Percentiles rank a stretch among this genome's conserved stretches.
These are phyloP conservation scores for Clitarchus hookeri DNA, from an alignment of 2,888 invertebrate genomes.

Conservation along the genomic window DNA sequence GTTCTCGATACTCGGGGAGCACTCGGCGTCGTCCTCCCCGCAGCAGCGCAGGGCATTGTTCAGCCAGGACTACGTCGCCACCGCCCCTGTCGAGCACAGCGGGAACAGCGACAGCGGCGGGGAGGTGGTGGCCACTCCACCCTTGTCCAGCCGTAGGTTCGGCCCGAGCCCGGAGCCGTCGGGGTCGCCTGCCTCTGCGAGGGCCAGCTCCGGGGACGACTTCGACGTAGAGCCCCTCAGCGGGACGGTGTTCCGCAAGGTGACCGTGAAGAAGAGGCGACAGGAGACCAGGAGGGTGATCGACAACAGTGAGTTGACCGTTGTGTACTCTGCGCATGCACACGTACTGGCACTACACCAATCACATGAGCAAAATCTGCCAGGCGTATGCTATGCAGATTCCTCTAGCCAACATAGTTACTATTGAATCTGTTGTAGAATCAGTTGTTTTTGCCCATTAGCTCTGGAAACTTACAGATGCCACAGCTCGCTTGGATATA, in stretches of 20 bases:
- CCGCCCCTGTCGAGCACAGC: conserved; percentile 16
- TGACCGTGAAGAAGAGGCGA: conserved; percentile 63
- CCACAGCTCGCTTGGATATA: too few species aligned
- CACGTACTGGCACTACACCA: neutral
- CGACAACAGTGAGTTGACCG: conserved; percentile 52
- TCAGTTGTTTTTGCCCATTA: too few species aligned
- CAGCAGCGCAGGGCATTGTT: conserved; percentile 10
- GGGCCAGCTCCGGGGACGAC: conserved; percentile 39
- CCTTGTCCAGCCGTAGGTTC: conserved; percentile 32
- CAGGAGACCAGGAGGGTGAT: conserved; percentile 38
- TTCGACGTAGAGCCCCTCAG: conserved; percentile 64
- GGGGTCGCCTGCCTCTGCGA: conserved; percentile 23
- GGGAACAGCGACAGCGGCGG: conserved; percentile 41
- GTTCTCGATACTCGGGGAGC: neutral
- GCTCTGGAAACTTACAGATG: too few species aligned
- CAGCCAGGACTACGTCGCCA: neutral
- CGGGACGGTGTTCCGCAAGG: conserved; percentile 67
- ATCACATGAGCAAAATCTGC: neutral
- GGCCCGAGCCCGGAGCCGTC: conserved; percentile 25
- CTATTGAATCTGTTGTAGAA: too few species aligned
- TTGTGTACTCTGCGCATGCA: neutral
- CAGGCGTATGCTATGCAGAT: too few species aligned
- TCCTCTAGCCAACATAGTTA: too few species aligned
- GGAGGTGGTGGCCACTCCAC: conserved; percentile 36
- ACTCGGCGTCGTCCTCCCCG: conserved; percentile 6